Evolutionary conservation across 92 coral and sea anemone genomes (phyloP), one percentile per base, ranked within the genome.

Genomic region (Bergia puertoricense): DNA sequence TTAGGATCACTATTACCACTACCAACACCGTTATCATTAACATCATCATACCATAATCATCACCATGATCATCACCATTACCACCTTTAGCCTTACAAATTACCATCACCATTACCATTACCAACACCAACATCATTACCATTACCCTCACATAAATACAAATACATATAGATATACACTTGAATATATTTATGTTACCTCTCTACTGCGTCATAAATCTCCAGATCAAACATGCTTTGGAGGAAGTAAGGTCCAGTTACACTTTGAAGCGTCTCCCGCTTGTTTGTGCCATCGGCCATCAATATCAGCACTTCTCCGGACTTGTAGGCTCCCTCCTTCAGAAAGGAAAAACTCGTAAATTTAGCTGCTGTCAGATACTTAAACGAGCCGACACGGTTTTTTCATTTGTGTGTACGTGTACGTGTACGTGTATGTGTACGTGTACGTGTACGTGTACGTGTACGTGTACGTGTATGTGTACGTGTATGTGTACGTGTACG

Each of bases 231-330:
- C 76, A 86, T 81, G 42, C 71, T 30, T 54, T 87, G 85, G 39
- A 91, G 93, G 71, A 91, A 91, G 85, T 83, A 66, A 6, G 93
- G 90, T 6, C 93, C 93, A 20, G 90, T 88, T 37, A 76, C 77
- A 62, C 88, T 91, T 40, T 69, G 85, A 54, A n/a, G 23, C 20
- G 85, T 72, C 36, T 91, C 77, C 68, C 86, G 77, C 56, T 91
- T 91, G 85, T 91, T 86, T 20, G 93, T 91, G 11, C 93, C 93
- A 51, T 91, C 93, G 0, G 90, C 90, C 81, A 73, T 86, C 51
- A 91, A 36, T 18, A 91, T 73, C 68, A 91, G 79, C 66, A 91
- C 85, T 37, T 81, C 14, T 10, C 90, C 93, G 16, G 74, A 65
- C 41, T 87, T 62, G 81, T 86, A 91, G 14, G 73, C 39, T 22